Conservation (phyloP, 2,888 invertebrate species). For the Myathropa florea region DNA sequence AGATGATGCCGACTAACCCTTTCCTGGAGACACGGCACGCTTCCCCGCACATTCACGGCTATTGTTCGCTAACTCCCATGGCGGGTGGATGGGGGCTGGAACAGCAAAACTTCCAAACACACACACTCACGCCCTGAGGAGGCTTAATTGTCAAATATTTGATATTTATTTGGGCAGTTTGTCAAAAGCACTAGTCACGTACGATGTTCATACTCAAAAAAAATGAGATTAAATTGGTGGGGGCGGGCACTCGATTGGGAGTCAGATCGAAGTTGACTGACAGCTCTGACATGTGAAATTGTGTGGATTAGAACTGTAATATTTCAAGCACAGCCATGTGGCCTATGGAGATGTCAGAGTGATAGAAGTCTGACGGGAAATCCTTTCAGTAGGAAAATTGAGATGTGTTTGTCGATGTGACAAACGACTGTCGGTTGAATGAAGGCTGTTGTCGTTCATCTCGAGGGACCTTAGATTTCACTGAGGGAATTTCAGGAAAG, state of each 20-base stretch:
- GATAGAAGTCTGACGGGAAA: background rate
- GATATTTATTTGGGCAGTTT: constrained; percentile 55
- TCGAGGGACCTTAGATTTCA: background rate
- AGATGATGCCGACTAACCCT: constrained; percentile 52
- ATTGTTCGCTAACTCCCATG: background rate
- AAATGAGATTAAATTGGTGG: background rate
- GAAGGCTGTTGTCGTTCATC: background rate
- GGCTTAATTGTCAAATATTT: constrained; percentile 55
- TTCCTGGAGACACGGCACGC: background rate
- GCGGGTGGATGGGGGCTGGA: too few species aligned
- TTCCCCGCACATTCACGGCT: constrained; percentile 1
- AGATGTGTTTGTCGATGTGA: background rate
- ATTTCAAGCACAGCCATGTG: background rate
- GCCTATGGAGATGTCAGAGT: background rate
- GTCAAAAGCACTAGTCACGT: constrained; percentile 43
- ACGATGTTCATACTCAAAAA: background rate
- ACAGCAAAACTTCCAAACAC: background rate
- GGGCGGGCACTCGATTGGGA: background rate
- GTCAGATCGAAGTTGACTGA: constrained; percentile 23
- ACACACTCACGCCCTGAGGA: background rate
- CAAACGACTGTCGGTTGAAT: background rate
- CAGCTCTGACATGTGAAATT: constrained; percentile 15
- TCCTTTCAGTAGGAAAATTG: background rate
- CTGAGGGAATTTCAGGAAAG: background rate
- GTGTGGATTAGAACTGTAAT: background rate